Evolutionary conservation across 2,113 vertebrate species (phyloP).

Genomic region (Barnardius zonarius): DNA sequence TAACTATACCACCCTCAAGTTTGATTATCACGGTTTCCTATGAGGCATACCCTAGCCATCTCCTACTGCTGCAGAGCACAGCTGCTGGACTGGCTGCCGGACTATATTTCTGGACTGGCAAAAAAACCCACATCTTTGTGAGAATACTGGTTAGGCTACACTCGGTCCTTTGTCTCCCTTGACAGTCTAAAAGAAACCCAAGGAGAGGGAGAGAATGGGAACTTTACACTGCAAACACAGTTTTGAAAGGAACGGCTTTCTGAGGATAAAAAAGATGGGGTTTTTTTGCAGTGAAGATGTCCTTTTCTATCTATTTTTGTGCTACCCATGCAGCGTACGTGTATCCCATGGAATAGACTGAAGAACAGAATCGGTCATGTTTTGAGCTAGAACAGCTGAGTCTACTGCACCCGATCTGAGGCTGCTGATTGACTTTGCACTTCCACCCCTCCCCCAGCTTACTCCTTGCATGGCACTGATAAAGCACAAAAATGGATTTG

Average conservation of each 20-base stretch:
- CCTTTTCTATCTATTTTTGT: neutral
- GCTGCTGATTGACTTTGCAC: fast-evolving
- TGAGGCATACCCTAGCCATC: neutral
- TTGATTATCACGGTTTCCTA: neutral
- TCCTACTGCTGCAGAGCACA: neutral
- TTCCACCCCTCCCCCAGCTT: neutral
- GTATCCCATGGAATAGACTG: fast-evolving
- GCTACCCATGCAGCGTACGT: neutral
- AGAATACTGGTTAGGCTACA: neutral
- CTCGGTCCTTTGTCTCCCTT: neutral
- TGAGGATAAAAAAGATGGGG: neutral
- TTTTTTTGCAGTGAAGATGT: neutral
- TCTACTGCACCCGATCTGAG: neutral
- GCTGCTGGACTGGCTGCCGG: neutral
- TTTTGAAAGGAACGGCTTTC: neutral
- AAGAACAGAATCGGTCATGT: neutral
- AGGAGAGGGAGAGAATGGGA: neutral
- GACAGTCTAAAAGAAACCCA: neutral
- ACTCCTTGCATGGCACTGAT: neutral
- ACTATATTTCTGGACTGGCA: fast-evolving
- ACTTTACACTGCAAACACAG: neutral
- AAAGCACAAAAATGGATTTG: neutral
- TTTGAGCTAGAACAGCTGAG: neutral
- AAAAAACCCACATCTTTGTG: neutral
- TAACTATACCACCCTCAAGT: neutral